phyloP scores from a whole-genome alignment of 1,140 invertebrate genomes.

The Drosophila watanabei region DNA sequence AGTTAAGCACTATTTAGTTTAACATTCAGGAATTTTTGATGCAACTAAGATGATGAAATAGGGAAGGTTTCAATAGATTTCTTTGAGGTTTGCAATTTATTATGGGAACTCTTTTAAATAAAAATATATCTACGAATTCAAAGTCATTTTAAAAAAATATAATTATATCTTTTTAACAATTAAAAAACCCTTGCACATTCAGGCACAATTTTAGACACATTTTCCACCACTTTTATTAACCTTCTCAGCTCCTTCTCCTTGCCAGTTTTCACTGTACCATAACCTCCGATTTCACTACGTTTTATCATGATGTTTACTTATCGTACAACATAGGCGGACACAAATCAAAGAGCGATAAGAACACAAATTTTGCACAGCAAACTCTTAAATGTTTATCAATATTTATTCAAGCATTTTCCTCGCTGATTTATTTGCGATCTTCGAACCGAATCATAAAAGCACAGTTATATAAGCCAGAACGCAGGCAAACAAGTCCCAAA shows the following conservation, averaged over 20 bases:
- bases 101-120: too few relatives aligned
- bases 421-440: conserved; percentile 28
- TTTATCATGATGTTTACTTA: conserved; percentile 33
- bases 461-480: conserved; percentile 21
- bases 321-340: conserved; percentile 22
- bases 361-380: conserved; percentile 20
- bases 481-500: conserved; percentile 13
- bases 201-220: not conserved
- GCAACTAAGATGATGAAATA: not conserved
- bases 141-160: too few relatives aligned
- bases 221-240: not conserved
- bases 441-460: conserved; percentile 16
- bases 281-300: conserved; percentile 4
- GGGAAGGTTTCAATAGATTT: not conserved
- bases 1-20: not conserved
- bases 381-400: conserved; percentile 52
- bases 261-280: not conserved
- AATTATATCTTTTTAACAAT: too few relatives aligned
- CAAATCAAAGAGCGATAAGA: conserved; percentile 39
- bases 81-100: not conserved
- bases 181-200: too few relatives aligned
- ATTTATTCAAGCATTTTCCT: conserved; percentile 61
- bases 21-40: not conserved
- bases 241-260: not conserved
- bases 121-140: too few relatives aligned